Conservation (phyloP, 2,797 vertebrate genomes). For the Paedocypris micromegethes region DNA sequence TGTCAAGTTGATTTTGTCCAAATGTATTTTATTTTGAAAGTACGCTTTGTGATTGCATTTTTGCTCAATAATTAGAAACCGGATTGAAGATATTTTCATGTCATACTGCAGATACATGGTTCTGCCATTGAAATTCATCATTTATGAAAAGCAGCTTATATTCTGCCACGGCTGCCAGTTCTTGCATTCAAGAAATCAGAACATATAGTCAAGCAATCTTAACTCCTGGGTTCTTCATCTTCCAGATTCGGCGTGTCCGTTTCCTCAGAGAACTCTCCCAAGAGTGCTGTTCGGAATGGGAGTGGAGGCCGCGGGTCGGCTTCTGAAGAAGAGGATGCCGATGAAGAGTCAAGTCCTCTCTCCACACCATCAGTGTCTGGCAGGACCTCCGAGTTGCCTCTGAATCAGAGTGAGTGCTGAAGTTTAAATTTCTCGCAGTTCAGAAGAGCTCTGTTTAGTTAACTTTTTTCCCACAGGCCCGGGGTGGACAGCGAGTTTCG, state of each 20-base stretch:
- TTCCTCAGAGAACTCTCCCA: conserved; percentile 71
- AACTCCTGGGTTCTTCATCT: no score
- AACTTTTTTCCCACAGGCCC: conserved; percentile 57
- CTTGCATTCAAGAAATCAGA: no score
- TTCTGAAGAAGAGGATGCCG: conserved; percentile 69
- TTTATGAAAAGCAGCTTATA: no score
- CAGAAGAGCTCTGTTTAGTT: not conserved
- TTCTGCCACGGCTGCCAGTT: no score
- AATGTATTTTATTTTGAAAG: not conserved
- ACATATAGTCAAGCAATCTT: no score
- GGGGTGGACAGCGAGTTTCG: conserved; percentile 76
- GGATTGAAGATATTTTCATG: no score
- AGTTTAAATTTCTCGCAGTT: not conserved
- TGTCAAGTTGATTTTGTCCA: not conserved
- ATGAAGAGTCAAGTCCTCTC: conserved; percentile 48
- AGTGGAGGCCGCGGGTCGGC: conserved; percentile 65
- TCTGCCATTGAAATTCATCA: no score
- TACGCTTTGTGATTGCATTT: no score
- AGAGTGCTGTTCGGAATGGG: conserved; percentile 73
- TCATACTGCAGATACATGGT: no score
- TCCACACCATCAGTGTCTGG: conserved; percentile 25
- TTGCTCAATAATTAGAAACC: no score
- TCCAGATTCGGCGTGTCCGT: conserved; percentile 82
- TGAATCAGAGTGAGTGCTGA: conserved; percentile 35
- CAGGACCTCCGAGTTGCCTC: conserved; percentile 41